A percentile compares a stretch with the other conserved stretches of the same genome.
Evolutionary conservation across 37 sponge, comb jelly and placozoan genomes (phyloP).

Genomic region (Hormiphora californensis): DNA sequence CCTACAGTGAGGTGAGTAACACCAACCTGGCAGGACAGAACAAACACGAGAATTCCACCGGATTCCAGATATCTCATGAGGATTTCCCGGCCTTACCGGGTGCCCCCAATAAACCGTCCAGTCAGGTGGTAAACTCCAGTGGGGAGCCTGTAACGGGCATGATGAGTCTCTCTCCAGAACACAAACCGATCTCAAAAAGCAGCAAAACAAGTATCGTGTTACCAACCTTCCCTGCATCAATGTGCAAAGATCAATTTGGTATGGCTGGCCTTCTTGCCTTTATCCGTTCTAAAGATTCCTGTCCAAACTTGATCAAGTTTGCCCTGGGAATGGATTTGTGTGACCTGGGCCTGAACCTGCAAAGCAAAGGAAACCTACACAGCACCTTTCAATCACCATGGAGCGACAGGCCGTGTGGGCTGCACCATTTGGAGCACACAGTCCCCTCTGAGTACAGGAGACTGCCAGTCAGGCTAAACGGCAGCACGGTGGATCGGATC

Average conservation of each 20-base stretch:
- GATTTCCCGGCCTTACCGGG: slow-evolving; percentile 99
- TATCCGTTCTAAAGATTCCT: slow-evolving; percentile 93
- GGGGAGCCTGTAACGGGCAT: background rate
- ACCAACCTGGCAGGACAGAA: background rate
- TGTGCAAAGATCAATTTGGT: slow-evolving; percentile 99
- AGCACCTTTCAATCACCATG: slow-evolving; percentile 93
- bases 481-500: slow-evolving; percentile 56
- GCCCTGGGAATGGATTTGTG: slow-evolving; percentile 98
- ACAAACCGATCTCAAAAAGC: background rate
- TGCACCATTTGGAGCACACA: slow-evolving; percentile 61
- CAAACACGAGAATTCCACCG: slow-evolving; percentile 66
- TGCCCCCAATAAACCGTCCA: slow-evolving; percentile 52
- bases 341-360: slow-evolving; percentile 93
- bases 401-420: slow-evolving; percentile 87
- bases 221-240: slow-evolving; percentile 83
- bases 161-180: background rate
- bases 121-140: background rate
- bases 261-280: slow-evolving; percentile 95
- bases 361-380: slow-evolving; percentile 77
- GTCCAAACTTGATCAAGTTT: slow-evolving; percentile 84
- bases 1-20: slow-evolving; percentile 41
- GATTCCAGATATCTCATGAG: slow-evolving; percentile 95
- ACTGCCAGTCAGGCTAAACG: slow-evolving; percentile 6
- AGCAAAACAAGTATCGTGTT: slow-evolving; percentile 41
- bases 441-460: slow-evolving; percentile 18